Base-by-base conservation (phyloP, 2,113 vertebrate genomes). In the Phaethornis superciliosus region DNA sequence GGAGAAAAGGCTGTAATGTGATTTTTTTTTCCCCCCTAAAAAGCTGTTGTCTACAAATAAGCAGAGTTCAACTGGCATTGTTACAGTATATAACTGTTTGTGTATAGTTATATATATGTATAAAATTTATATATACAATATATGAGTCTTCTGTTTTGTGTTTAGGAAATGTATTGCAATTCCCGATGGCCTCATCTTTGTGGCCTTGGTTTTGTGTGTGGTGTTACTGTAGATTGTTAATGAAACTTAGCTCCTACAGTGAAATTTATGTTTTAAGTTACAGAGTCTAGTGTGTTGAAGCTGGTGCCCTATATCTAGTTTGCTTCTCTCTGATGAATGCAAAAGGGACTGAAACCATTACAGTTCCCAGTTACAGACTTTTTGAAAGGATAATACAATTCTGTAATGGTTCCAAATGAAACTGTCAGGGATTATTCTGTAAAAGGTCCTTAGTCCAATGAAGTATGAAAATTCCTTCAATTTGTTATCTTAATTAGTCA, bases 401-500 rank as follows among this genome's bases (percentile, higher is more conserved):
- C 64, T 81, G 28, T 80, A 63, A 83, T 63, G 12, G 13, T 74
- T 95, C 79, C 76, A 92, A 83, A 52, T 69, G 47, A 59, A 93
- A 55, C 26, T 92, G 71, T 9, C 32, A 70, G 26, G 28, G 42
- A 55, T 93, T 91, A 60, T 63, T 83, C 63, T 75, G 51, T 83
- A 67, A 78, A 93, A 89, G 33, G 26, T 37, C 58, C 58, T 87
- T 68, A 80, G 64, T 23, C 12, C 37, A 63, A 15, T 70, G 64
- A 85, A 12, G 23, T 83, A 21, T 75, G 44, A 82, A 92, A 75
- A 90, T 86, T 78, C 56, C 52, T 86, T 84, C 37, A 37, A 21
- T 78, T 82, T 80, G 21, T 80, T 92, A 42, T 47, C 33, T 70
- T 86, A 81, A 85, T 87, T 87, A 81, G 54, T 76, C 78, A 69